A percentile compares a stretch with the other conserved stretches of the same genome.
Evolutionary conservation across 2,888 invertebrate species (phyloP).

Genomic region (Campoplex capitator): DNA sequence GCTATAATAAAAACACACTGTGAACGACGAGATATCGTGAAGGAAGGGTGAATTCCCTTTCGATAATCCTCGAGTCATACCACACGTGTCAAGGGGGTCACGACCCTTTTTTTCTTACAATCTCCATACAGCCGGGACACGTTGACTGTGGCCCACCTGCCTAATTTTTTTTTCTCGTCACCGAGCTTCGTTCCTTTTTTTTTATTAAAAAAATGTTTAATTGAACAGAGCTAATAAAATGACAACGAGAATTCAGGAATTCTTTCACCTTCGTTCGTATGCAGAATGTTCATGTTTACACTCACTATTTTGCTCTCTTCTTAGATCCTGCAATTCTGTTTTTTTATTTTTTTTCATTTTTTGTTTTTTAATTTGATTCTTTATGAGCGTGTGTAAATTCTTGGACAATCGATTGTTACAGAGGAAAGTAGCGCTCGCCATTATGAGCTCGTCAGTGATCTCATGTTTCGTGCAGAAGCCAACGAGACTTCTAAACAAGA

Average conservation of each 20-base stretch:
- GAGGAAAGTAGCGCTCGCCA: conserved; percentile 42
- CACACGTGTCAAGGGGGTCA: conserved; percentile 79
- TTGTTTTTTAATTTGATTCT: not conserved
- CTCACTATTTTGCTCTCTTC: not conserved
- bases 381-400: conserved; percentile 1
- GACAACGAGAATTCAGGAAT: not conserved
- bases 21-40: conserved; percentile 60
- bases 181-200: conserved; percentile 60
- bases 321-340: conserved; percentile 49
- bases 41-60: conserved; percentile 75
- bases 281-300: not conserved
- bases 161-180: conserved; percentile 41
- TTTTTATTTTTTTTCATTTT: no score
- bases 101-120: conserved; percentile 65
- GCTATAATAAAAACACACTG: conserved; percentile 53
- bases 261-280: no score
- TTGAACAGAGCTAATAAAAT: conserved; percentile 73
- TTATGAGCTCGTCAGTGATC: conserved; percentile 39
- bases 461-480: conserved; percentile 8
- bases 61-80: conserved; percentile 78
- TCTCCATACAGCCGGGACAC: conserved; percentile 57
- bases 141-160: conserved; percentile 73
- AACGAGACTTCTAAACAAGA: not conserved
- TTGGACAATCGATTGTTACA: conserved; percentile 58
- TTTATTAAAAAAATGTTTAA: conserved; percentile 75